These are phyloP conservation scores for Drosophila teissieri DNA, from an alignment of 1,140 invertebrate species.

Conservation along the genomic window DNA sequence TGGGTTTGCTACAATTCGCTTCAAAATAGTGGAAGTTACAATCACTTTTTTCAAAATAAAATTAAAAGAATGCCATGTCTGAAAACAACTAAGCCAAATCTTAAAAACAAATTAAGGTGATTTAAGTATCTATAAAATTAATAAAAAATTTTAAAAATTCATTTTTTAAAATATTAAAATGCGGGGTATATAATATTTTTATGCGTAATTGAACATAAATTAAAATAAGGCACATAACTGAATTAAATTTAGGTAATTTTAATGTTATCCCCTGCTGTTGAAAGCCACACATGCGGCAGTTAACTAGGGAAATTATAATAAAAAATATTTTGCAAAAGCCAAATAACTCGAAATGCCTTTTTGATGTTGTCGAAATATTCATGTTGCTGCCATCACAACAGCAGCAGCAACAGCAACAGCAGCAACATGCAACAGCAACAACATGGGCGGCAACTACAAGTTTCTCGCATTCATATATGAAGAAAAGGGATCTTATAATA, in stretches of 20 bases:
- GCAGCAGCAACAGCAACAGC: slow-evolving; percentile 32
- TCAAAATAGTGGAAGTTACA: neutral
- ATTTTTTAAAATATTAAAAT: neutral
- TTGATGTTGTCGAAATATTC: slow-evolving; percentile 78
- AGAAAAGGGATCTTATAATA: slow-evolving; percentile 82
- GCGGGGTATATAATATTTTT: too few species aligned
- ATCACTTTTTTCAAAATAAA: too few species aligned
- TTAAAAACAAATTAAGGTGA: too few species aligned
- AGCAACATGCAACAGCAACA: slow-evolving; percentile 2
- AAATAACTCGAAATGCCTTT: slow-evolving; percentile 80
- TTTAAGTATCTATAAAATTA: neutral
- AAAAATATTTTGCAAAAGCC: slow-evolving; percentile 64
- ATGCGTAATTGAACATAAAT: too few species aligned
- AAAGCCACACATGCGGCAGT: slow-evolving; percentile 36
- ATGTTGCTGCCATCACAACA: slow-evolving; percentile 39
- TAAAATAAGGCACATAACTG: too few species aligned
- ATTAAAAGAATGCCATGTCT: too few species aligned
- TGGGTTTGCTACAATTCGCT: neutral
- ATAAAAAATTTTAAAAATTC: neutral
- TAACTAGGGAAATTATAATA: slow-evolving; percentile 73
- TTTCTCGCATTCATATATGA: slow-evolving; percentile 75
- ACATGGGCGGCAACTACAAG: slow-evolving; percentile 54
- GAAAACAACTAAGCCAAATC: too few species aligned
- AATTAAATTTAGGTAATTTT: neutral
- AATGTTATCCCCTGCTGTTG: slow-evolving; percentile 1